phyloP scores from a whole-genome alignment of 2,888 invertebrate species.

The Sinotaia quadrata region DNA sequence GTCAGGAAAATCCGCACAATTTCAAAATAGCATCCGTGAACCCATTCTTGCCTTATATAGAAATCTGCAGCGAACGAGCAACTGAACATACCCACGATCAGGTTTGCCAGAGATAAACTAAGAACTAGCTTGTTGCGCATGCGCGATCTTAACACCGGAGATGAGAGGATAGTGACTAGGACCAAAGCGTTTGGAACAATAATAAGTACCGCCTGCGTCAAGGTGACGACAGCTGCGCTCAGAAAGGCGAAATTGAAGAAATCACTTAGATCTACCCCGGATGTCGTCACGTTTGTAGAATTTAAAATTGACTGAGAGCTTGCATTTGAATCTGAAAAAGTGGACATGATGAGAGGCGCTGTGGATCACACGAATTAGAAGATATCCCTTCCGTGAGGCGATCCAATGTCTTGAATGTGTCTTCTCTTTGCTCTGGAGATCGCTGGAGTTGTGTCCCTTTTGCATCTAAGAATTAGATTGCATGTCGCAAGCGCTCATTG shows the following conservation, averaged over 20 bases:
- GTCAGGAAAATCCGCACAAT: neutral
- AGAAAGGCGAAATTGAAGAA: neutral
- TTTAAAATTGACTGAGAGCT: too few species aligned
- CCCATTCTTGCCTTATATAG: slow-evolving; percentile 1
- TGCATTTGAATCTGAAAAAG: too few species aligned
- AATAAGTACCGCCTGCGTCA: slow-evolving; percentile 9
- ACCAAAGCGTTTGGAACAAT: slow-evolving; percentile 4
- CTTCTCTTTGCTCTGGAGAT: too few species aligned
- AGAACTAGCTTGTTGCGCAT: slow-evolving; percentile 16
- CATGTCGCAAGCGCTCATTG: too few species aligned
- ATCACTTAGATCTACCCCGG: too few species aligned
- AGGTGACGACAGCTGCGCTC: neutral
- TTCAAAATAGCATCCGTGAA: slow-evolving; percentile 6
- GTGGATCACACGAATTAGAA: too few species aligned
- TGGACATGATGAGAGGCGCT: too few species aligned
- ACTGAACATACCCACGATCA: slow-evolving; percentile 14
- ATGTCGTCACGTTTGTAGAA: too few species aligned
- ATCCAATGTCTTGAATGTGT: too few species aligned
- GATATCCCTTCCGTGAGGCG: too few species aligned
- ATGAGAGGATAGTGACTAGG: slow-evolving; percentile 2
- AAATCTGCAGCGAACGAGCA: slow-evolving; percentile 10
- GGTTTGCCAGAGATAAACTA: slow-evolving; percentile 10
- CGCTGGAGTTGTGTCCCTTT: too few species aligned
- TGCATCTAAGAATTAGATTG: too few species aligned
- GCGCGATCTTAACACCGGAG: neutral